phyloP scores from a whole-genome alignment of 2,888 invertebrate genomes.

The Imbricaverruca yamaguchii region DNA sequence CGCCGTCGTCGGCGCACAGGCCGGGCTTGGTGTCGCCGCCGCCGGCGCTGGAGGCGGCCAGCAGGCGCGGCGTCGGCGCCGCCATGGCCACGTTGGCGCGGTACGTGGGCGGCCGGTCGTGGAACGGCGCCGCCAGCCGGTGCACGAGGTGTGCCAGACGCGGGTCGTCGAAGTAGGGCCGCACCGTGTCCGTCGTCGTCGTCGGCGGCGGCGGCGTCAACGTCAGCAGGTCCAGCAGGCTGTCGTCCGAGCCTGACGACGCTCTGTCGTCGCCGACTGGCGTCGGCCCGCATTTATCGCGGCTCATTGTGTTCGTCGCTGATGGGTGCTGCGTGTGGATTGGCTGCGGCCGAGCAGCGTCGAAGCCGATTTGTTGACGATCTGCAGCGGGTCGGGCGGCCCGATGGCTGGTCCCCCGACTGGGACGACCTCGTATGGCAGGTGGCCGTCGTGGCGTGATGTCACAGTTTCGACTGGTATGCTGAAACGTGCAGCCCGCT shows the following conservation, averaged over 20 bases:
- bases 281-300: not conserved
- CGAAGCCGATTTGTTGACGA: no score
- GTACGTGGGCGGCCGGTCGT: not conserved
- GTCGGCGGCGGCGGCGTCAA: not conserved
- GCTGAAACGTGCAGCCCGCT: no score
- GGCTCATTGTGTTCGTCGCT: not conserved
- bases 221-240: not conserved
- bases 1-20: not conserved
- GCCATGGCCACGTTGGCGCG: conserved; percentile 2
- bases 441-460: no score
- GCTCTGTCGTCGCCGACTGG: conserved; percentile 9
- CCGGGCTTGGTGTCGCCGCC: not conserved
- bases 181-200: not conserved
- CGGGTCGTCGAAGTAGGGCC: conserved; percentile 1
- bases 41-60: not conserved
- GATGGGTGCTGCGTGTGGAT: not conserved
- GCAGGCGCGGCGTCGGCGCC: not conserved
- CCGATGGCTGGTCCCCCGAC: no score
- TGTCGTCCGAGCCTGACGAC: not conserved
- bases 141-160: not conserved
- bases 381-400: no score
- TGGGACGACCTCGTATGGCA: no score
- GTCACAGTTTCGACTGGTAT: no score
- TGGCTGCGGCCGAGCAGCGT: not conserved
- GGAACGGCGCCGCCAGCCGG: not conserved